Base-by-base conservation (phyloP, 2,113 vertebrate species). In the Hyperopisus bebe region DNA sequence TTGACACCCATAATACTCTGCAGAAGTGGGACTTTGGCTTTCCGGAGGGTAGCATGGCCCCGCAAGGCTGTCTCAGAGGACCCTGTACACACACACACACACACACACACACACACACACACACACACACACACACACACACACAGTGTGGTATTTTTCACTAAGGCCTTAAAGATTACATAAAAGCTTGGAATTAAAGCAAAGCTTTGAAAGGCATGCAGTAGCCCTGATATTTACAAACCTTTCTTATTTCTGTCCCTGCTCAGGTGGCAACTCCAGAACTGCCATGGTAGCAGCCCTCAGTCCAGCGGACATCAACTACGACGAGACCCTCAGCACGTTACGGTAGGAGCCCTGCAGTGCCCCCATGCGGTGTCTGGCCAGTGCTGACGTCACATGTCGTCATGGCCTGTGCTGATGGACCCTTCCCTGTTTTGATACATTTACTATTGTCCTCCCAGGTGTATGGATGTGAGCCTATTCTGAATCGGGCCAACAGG, bases 231-330 rank as follows among this genome's bases (percentile, higher is more conserved):
- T 42, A 44, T 80, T 5, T 48, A 80, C 3, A 51, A 39, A 21
- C 39, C 15, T 21, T 48, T 3, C n/a, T 17, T 3, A 27, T 89
- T 6, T 87, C 39, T 80, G 89, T 7, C 21, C 6, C 48, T 27
- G 44, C 85, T 90, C 89, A 96, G 96, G 96, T 92, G 98, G 98
- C 89, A 99, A 99, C 94, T 99, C 98, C 46, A 96, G 98, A 92
- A 99, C 98, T 51, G 98, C 98, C 0, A 99, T 99, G 98, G 98
- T 99, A 31, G 98, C 98, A 92, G 98, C 98, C 86, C 95, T 99
- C 94, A 99, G 98, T 94, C 98, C 98, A 2, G 98, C 98, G 91
- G 98, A 99, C 89, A 99, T 99, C 90, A 99, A 99, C 95, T 99
- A 99, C 0, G 98, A 99, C 92, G 98, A 99, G 95, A 99, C 98